Percentiles rank a stretch among this genome's conserved stretches.
phyloP scores from a whole-genome alignment of 2,113 vertebrate species.

The Peromyscus polionotus region DNA sequence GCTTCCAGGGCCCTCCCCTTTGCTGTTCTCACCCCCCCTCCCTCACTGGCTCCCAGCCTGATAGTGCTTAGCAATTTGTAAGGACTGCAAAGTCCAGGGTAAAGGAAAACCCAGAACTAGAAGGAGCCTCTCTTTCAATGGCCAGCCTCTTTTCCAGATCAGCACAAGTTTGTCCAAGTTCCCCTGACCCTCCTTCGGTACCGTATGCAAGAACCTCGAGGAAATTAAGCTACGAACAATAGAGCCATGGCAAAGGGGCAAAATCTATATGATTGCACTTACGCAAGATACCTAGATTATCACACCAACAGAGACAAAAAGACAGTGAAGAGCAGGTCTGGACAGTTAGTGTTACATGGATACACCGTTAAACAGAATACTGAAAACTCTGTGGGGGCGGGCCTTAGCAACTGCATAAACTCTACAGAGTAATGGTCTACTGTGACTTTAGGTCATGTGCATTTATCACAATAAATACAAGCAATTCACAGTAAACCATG shows the following conservation, averaged over 20 bases:
- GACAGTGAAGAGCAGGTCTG: neutral
- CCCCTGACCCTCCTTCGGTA: neutral
- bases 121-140: neutral
- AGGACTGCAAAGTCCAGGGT: neutral
- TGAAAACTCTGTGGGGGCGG: no score
- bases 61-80: neutral
- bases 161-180: neutral
- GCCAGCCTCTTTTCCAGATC: neutral
- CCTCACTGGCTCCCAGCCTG: neutral
- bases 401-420: neutral
- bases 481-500: neutral
- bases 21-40: neutral
- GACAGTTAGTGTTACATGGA: neutral
- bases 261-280: neutral
- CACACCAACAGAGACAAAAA: neutral
- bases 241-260: neutral
- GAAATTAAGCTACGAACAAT: neutral
- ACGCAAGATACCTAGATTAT: neutral
- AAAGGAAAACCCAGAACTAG: neutral
- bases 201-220: neutral
- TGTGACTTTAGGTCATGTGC: neutral
- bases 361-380: neutral
- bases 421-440: neutral
- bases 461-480: neutral
- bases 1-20: neutral